Conservation (phyloP, 2,888 invertebrate genomes). For the Dynastes grantii region DNA sequence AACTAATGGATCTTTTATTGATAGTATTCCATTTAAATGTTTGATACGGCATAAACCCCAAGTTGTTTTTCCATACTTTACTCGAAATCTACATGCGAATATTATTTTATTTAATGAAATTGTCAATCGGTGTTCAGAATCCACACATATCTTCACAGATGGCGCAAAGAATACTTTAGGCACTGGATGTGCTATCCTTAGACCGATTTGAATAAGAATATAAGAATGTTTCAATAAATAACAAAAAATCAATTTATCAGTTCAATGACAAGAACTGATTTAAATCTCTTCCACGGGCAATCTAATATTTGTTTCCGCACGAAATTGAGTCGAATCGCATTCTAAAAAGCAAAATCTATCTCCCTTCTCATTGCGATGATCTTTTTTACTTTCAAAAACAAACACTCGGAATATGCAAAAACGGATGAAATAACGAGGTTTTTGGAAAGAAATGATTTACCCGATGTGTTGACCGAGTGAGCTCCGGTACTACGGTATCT, state of each 20-base stretch:
- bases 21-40: no score
- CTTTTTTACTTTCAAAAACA: conserved; percentile 33
- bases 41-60: no score
- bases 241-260: conserved; percentile 11
- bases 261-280: conserved; percentile 20
- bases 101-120: no score
- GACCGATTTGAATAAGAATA: no score
- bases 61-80: no score
- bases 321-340: conserved; percentile 17
- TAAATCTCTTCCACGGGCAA: conserved; percentile 10
- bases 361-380: conserved; percentile 5
- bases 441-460: conserved; percentile 26
- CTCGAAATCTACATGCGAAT: no score
- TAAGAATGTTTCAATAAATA: background rate
- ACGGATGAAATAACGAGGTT: conserved; percentile 28
- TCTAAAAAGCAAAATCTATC: conserved; percentile 6
- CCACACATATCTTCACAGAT: no score
- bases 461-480: conserved; percentile 31
- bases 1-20: no score
- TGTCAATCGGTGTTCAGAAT: no score
- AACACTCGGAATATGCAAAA: conserved; percentile 34
- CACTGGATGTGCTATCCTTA: no score
- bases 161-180: no score
- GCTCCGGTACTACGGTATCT: background rate
- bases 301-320: conserved; percentile 21